Evolutionary conservation across 2,888 invertebrate species (phyloP), one percentile per base, ranked within the genome.

Genomic region (Drosophila multiciliata): DNA sequence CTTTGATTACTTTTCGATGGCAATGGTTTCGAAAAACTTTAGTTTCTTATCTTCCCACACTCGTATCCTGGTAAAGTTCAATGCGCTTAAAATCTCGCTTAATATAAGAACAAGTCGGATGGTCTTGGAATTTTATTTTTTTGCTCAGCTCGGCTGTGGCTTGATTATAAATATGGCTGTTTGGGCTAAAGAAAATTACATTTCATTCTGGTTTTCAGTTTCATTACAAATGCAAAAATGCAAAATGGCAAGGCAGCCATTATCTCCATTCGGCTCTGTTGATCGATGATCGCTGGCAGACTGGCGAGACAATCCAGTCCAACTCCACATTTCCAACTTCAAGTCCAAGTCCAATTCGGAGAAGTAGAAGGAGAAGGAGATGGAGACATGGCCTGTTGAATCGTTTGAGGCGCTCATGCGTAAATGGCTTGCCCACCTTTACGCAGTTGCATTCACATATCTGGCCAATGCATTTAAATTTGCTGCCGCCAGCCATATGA

Each of bases 221-320:
- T 90, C 91, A 91, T 91, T 91, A 91, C 91, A 90, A 91, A 91
- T 91, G 91, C 91, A 91, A 91, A 91, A 91, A 89, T 91, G 90
- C 87, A 89, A 89, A 90, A 89, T 89, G 90, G 86, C 82, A 88
- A 80, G 78, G 71, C 85, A 81, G 87, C 85, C 85, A 86, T 86
- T 86, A 86, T 81, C 87, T 82, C 58, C 52, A 78, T 65, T 73
- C 72, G 71, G 73, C 74, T 79, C 79, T 88, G 84, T 77, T 78
- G 83, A 82, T 87, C 88, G 86, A 80, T 81, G 87, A 87, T 86
- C 82, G 77, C 75, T 74, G 53, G 67, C 55, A n/a, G 17, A 45
- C 45, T 23, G 45, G 23, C 45, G 15, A 23, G 45, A 23, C 23
- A 23, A 71, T 70, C 73, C 75, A 75, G 65, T 73, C 29, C 33